Percentiles rank a stretch among this genome's conserved stretches.
Evolutionary conservation across 2,113 vertebrate species (phyloP).

Genomic region (Silurus meridionalis): DNA sequence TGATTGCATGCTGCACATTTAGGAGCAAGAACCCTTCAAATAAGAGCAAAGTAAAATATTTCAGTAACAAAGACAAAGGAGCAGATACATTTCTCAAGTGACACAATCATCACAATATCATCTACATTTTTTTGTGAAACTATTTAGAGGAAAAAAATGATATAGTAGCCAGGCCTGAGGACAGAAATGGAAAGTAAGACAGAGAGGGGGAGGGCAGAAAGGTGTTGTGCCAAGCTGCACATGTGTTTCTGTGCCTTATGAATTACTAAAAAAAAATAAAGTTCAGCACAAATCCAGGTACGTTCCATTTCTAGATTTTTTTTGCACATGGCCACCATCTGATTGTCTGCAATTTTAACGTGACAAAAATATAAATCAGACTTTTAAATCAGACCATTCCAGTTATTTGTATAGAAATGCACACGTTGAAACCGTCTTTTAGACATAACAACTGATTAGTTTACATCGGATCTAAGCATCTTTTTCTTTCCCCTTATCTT

Average conservation of each 20-base stretch:
- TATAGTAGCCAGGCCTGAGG: background rate
- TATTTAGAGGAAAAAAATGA: background rate
- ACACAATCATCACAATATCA: background rate
- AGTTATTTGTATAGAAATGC: background rate
- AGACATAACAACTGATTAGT: background rate
- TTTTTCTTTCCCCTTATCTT: background rate
- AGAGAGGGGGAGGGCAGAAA: conserved; percentile 4
- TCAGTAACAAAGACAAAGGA: background rate
- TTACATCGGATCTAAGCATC: background rate
- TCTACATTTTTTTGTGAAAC: background rate
- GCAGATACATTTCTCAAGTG: background rate
- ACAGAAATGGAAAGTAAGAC: conserved; percentile 15
- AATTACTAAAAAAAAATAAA: conserved; percentile 44
- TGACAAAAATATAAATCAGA: background rate
- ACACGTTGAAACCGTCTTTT: background rate
- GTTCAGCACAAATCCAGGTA: conserved; percentile 30
- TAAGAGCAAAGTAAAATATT: background rate
- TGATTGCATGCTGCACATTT: conserved; percentile 92
- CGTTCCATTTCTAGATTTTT: conserved; percentile 32
- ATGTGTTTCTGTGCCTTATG: conserved; percentile 59
- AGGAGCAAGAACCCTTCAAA: conserved; percentile 87
- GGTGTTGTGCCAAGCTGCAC: conserved; percentile 56
- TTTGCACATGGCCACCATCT: conserved; percentile 40
- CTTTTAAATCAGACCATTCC: background rate
- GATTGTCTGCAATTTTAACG: conserved; percentile 24